Evolutionary conservation across 2,888 invertebrate genomes (phyloP).

Genomic region (Drosophila tanythrix): DNA sequence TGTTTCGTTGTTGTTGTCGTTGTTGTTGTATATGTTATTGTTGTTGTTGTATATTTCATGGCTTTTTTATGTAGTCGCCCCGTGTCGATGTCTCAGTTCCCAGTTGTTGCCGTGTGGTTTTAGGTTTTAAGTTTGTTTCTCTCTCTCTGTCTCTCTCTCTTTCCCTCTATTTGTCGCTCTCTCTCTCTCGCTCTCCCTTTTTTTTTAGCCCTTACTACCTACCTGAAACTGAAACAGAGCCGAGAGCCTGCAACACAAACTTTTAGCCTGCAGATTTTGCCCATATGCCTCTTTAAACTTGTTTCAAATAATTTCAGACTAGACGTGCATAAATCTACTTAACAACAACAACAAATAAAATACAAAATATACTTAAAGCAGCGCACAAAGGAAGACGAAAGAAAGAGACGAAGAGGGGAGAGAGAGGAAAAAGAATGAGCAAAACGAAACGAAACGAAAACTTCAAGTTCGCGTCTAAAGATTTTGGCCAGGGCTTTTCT

Average conservation of each 20-base stretch:
- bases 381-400: constrained; percentile 24
- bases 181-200: not conserved
- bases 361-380: constrained; percentile 48
- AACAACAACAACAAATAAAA: constrained; percentile 59
- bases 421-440: constrained; percentile 2
- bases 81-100: constrained; percentile 19
- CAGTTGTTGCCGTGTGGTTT: constrained; percentile 52
- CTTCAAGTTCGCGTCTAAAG: constrained; percentile 60
- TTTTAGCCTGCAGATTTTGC: constrained; percentile 48
- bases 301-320: constrained; percentile 79
- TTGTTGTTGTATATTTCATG: constrained; percentile 63
- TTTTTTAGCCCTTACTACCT: constrained; percentile 54
- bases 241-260: constrained; percentile 9
- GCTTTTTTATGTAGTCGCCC: constrained; percentile 64
- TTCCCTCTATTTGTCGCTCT: constrained; percentile 27
- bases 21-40: constrained; percentile 54
- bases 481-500: constrained; percentile 70
- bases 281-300: constrained; percentile 72
- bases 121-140: constrained; percentile 51
- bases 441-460: constrained; percentile 38
- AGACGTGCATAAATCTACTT: constrained; percentile 81
- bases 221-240: constrained; percentile 22
- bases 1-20: constrained; percentile 27
- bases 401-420: not conserved
- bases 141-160: not conserved